Evolutionary conservation across 2,113 vertebrate species (phyloP).

Genomic region (Todiramphus saurophagus): DNA sequence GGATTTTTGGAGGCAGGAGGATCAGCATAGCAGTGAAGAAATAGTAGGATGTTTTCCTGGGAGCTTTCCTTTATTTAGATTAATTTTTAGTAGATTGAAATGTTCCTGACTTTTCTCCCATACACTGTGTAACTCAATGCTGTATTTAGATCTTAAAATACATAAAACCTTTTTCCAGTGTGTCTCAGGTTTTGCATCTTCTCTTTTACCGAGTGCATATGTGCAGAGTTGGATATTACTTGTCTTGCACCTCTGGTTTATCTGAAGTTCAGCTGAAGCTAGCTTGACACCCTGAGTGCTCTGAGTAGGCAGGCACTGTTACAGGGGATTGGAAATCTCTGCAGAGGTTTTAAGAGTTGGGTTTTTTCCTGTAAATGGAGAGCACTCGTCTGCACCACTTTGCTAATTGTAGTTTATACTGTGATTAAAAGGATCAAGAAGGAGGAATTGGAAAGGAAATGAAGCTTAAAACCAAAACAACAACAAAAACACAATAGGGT

Average conservation of each 20-base stretch:
- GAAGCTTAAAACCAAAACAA: conserved; percentile 8
- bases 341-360: background rate
- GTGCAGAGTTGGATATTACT: background rate
- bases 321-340: background rate
- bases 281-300: background rate
- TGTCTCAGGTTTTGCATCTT: background rate
- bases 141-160: background rate
- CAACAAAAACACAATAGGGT: background rate
- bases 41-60: background rate
- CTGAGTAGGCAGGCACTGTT: background rate
- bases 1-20: background rate
- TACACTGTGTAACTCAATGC: background rate
- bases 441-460: conserved; percentile 24
- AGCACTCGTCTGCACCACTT: background rate
- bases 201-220: background rate
- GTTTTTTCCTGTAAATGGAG: background rate
- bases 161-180: background rate
- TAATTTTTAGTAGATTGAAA: background rate
- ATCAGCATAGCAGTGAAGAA: background rate
- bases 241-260: background rate
- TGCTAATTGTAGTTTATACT: background rate
- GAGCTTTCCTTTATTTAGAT: background rate
- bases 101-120: background rate
- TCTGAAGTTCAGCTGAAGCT: background rate
- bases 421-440: background rate